A percentile compares a stretch with the other conserved stretches of the same genome.
Conservation (phyloP, 2,113 vertebrate genomes). For the Rhinichthys klamathensis region DNA sequence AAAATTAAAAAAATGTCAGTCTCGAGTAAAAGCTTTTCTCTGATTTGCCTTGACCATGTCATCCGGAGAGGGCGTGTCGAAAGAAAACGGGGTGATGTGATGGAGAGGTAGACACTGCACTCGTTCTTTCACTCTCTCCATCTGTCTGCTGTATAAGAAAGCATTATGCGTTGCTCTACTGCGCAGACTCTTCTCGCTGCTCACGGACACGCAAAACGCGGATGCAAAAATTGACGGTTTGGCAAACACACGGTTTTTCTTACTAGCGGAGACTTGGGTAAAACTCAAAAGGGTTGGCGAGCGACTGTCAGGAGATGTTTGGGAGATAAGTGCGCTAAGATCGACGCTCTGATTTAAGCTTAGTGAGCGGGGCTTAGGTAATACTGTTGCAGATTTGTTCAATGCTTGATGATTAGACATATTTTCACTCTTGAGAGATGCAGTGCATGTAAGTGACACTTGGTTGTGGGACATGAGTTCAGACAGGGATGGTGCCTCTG, state of each 20-base stretch:
- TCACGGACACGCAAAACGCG: slow-evolving; percentile 78
- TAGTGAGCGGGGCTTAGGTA: slow-evolving; percentile 54
- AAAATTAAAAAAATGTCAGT: slow-evolving; percentile 33
- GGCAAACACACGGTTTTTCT: slow-evolving; percentile 76
- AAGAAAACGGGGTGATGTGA: slow-evolving; percentile 85
- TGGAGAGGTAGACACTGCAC: slow-evolving; percentile 66
- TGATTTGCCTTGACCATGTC: slow-evolving; percentile 91
- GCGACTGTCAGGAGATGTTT: slow-evolving; percentile 53
- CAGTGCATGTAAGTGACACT: slow-evolving; percentile 52
- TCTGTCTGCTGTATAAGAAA: slow-evolving; percentile 78
- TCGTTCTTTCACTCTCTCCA: slow-evolving; percentile 74
- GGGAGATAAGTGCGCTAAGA: slow-evolving; percentile 81
- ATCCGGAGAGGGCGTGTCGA: slow-evolving; percentile 93
- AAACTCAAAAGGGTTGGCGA: slow-evolving; percentile 40
- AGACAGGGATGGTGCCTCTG: slow-evolving; percentile 55
- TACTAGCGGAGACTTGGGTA: not conserved
- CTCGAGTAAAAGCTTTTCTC: slow-evolving; percentile 87
- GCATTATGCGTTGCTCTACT: slow-evolving; percentile 68
- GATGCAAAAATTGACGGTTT: slow-evolving; percentile 90
- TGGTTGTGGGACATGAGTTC: slow-evolving; percentile 59
- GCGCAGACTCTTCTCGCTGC: slow-evolving; percentile 39
- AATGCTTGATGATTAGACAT: not conserved
- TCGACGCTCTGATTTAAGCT: slow-evolving; percentile 71
- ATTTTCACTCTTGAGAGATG: slow-evolving; percentile 9
- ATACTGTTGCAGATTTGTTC: slow-evolving; percentile 38